phyloP scores from a whole-genome alignment of 2,113 vertebrate species.

The Synchiropus splendidus region DNA sequence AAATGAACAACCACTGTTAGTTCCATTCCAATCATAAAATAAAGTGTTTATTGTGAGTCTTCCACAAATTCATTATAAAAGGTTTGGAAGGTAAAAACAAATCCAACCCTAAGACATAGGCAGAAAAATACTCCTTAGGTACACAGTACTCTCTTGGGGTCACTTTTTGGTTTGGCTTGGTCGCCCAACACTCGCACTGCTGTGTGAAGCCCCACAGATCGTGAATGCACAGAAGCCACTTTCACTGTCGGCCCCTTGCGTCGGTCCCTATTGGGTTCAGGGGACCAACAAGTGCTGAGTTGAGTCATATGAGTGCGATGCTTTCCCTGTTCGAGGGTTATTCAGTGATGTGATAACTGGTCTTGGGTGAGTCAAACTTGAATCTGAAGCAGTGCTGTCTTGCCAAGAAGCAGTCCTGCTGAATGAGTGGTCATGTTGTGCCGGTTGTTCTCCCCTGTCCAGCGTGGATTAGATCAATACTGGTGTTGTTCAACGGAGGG shows the following conservation, averaged over 20 bases:
- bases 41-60: too few species aligned
- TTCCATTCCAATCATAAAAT: too few species aligned
- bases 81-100: too few species aligned
- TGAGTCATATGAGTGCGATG: too few species aligned
- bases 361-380: conserved; percentile 16
- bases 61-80: too few species aligned
- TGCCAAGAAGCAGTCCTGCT: conserved; percentile 14
- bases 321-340: background rate
- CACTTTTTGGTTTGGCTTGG: conserved; percentile 56
- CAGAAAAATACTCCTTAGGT: conserved; percentile 38
- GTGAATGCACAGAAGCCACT: conserved; percentile 61
- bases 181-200: conserved; percentile 36
- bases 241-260: conserved; percentile 47
- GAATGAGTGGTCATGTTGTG: conserved; percentile 32
- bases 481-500: conserved; percentile 42
- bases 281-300: too few species aligned
- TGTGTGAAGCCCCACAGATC: conserved; percentile 33
- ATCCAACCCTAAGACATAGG: conserved; percentile 22
- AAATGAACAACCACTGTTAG: too few species aligned
- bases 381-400: conserved; percentile 24
- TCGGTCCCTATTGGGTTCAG: conserved; percentile 19
- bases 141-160: conserved; percentile 47
- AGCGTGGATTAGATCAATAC: conserved; percentile 54
- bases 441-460: conserved; percentile 22
- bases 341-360: conserved; percentile 4